Base-by-base conservation (phyloP, 2,797 vertebrate species). In the Nannoperca australis region DNA sequence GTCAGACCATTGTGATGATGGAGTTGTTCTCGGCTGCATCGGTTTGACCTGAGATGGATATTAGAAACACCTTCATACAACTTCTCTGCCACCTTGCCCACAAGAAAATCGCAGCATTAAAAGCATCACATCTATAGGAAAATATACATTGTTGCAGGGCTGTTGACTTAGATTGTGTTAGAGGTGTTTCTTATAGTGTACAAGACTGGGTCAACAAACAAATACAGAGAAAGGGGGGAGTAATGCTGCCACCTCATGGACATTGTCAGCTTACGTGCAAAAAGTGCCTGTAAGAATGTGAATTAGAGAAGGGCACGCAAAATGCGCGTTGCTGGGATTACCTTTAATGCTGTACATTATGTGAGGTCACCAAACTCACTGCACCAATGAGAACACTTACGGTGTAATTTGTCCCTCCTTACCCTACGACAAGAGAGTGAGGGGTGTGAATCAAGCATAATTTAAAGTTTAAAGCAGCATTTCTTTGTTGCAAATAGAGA, bases 231-330 rank as follows among this genome's bases (percentile, higher is more conserved):
- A 5, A 20, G 30, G 56, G 27, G 59, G 9, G 62, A 13, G 50
- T 15, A 79, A 79, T 78, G 49, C 86, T 91, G 90, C 89, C 94
- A 92, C 54, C 93, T 92, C 56, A 62, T 92, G 94, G 92, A 42
- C 36, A 61, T 4, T 15, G 56, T 65, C 11, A 15, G 60, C 50
- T 68, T 13, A 50, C 42, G 51, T 13, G 3, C 10, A 45, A 34
- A 44, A 38, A 12, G 20, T 6, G 34, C 9, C 8, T 27, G 36
- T 24, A 22, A 58, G 20, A 22, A 49, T 15, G 60, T 17, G 54
- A 1, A 54, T 40, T 18, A 56, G 18, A 42, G 20, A 12, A 11
- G 5, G 5, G 18, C 9, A 7, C 14, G 40, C 20, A 60, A n/a
- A 14, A 17, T 18, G 32, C 55, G 5, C 20, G 18, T 8, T 59